Evolutionary conservation across 2,888 invertebrate species (phyloP).

Genomic region (Andrena trimmerana): DNA sequence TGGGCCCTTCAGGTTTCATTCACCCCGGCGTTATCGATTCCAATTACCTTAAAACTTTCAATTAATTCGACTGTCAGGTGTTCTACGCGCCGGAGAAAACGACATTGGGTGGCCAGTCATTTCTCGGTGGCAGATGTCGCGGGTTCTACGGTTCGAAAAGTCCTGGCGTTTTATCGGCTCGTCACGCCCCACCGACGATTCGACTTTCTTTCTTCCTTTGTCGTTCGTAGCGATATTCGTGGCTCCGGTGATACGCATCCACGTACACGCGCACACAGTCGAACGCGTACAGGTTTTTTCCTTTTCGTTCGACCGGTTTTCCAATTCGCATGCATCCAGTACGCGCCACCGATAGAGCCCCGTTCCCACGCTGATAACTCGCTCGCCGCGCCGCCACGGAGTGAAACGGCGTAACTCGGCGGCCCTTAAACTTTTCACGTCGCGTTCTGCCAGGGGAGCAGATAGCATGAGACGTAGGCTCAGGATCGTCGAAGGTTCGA

Average conservation of each 20-base stretch:
- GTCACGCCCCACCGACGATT: slow-evolving; percentile 81
- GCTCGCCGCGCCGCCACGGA: slow-evolving; percentile 23
- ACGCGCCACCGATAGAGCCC: slow-evolving; percentile 46
- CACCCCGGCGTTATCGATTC: slow-evolving; percentile 74
- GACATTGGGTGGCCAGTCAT: slow-evolving; percentile 57
- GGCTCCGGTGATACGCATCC: slow-evolving; percentile 4
- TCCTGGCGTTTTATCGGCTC: slow-evolving; percentile 79
- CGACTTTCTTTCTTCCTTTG: slow-evolving; percentile 76
- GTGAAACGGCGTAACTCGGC: slow-evolving; percentile 14
- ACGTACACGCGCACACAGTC: background rate
- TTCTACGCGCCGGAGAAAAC: slow-evolving; percentile 63
- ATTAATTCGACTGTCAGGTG: slow-evolving; percentile 80
- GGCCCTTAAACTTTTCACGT: slow-evolving; percentile 21
- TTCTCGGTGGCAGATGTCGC: slow-evolving; percentile 71
- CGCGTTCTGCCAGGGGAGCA: background rate
- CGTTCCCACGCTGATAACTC: slow-evolving; percentile 61
- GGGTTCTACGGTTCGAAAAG: slow-evolving; percentile 66
- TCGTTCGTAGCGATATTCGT: slow-evolving; percentile 22
- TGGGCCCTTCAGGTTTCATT: slow-evolving; percentile 51
- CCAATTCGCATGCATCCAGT: slow-evolving; percentile 63
- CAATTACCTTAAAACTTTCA: slow-evolving; percentile 81
- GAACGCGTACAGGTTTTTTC: slow-evolving; percentile 7
- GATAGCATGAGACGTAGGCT: background rate
- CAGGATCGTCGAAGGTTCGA: too few relatives aligned
- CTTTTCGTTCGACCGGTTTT: slow-evolving; percentile 65